Evolutionary conservation across 2,797 vertebrate genomes (phyloP), one percentile per base, ranked within the genome.

Genomic region (Coregonus sp.): DNA sequence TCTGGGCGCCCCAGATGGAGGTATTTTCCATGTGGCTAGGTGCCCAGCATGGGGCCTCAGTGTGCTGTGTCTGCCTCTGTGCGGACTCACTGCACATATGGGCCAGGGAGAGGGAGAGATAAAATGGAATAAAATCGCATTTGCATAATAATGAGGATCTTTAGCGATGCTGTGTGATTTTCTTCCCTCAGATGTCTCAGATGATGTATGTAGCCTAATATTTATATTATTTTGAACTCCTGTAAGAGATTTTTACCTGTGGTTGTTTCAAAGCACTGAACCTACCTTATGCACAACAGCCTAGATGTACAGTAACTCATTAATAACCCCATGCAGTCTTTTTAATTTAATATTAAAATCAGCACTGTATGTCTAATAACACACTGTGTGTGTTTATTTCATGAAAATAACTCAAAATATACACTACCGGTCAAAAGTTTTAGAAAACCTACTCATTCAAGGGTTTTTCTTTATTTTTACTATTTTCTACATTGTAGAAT

Each of bases 131-230:
- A 35, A 35, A 35, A 92, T 90, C 78, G 74, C 78, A 91, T 93
- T 94, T 92, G 90, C 91, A 94, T 94, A 85, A 92, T 93, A 92
- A 94, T 93, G 87, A 92, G 90, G 80, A 88, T 93, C 87, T 90
- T 92, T 89, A 89, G 89, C 80, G 77, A 93, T 92, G 86, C 91
- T 86, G 40, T 47, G 87, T 89, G 88, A 93, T 91, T 91, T 87
- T 69, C 84, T 66, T 66, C 73, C 81, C 75, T 91, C 79, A 90
- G 90, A 92, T 93, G 89, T 92, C 80, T 74, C 82, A 65, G 83
- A 84, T 82, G 85, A 91, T 82, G 84, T 82, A 86, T 86, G 84
- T 80, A 84, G 84, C 73, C 2, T 85, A 56, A 81, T 86, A 84
- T 86, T 85, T 89, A 86, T 89, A 71, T 86, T 87, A 86, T 77